phyloP scores from a whole-genome alignment of 2,113 vertebrate species.

The Canis aureus region DNA sequence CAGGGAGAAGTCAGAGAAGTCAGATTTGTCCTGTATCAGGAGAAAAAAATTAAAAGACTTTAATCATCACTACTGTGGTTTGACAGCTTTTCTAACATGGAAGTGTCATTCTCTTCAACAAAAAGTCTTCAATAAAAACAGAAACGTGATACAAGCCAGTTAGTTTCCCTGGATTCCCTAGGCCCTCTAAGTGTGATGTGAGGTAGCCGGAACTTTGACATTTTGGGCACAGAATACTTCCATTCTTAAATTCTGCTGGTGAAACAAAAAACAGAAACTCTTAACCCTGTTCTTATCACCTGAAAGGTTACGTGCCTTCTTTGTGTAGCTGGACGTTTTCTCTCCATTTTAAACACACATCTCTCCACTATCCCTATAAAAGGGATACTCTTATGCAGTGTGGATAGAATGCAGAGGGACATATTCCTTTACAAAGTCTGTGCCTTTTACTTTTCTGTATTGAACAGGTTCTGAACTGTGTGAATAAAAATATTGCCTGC shows the following conservation, averaged over 20 bases:
- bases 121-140: constrained; percentile 7
- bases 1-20: background rate
- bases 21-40: background rate
- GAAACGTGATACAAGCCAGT: background rate
- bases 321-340: background rate
- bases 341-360: background rate
- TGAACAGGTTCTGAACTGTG: background rate
- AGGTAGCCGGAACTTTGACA: background rate
- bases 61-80: background rate
- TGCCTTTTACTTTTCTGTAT: constrained; percentile 6
- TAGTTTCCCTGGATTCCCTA: background rate
- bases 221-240: background rate
- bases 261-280: background rate
- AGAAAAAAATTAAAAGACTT: background rate
- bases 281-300: background rate
- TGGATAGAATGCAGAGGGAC: background rate
- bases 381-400: background rate
- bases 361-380: background rate
- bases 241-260: background rate
- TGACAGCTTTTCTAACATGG: background rate
- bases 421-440: constrained; percentile 20
- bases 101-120: background rate
- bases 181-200: background rate
- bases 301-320: background rate
- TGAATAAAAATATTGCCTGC: constrained; percentile 20